These are phyloP conservation scores for Cercopithecus petaurista DNA, from an alignment of 2,797 vertebrate species.

Conservation along the genomic window DNA sequence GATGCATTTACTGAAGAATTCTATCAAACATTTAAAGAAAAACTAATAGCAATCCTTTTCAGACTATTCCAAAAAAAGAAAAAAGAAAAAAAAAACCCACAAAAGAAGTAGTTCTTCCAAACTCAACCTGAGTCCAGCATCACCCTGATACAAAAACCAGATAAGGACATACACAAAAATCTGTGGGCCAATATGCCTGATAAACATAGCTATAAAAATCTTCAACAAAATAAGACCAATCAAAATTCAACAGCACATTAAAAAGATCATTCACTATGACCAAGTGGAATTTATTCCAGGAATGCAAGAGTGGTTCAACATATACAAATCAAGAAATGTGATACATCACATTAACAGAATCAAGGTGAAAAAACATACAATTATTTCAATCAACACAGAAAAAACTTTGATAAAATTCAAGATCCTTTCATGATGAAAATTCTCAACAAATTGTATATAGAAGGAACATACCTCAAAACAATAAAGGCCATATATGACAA, in stretches of 20 bases:
- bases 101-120: background rate
- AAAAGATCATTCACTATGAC: background rate
- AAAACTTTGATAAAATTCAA: background rate
- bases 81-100: background rate
- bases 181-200: background rate
- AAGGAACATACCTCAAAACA: background rate
- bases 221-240: background rate
- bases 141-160: background rate
- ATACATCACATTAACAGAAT: background rate
- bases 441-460: background rate
- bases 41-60: background rate
- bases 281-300: background rate
- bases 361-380: background rate
- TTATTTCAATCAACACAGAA: background rate
- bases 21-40: background rate
- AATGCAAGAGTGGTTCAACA: background rate
- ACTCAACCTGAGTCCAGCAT: background rate
- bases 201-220: background rate
- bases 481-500: background rate
- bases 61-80: background rate
- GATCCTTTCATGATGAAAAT: background rate
- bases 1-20: background rate
- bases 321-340: background rate
- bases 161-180: background rate
- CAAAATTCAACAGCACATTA: background rate